Conservation (phyloP, 2,113 vertebrate genomes). For the Neomonachus schauinslandi region DNA sequence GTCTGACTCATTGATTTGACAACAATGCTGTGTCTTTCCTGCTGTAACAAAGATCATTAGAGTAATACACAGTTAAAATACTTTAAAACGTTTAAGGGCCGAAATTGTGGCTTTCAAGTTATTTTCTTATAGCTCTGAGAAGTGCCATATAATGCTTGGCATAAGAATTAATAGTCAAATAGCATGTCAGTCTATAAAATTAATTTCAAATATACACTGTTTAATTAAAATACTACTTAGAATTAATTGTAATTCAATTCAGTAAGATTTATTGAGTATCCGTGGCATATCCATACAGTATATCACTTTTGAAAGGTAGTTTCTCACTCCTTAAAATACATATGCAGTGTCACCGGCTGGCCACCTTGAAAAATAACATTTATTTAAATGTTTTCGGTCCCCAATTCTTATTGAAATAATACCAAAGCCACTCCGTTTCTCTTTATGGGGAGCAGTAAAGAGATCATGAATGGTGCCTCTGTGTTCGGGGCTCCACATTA, state of each 20-base stretch:
- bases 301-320: not conserved
- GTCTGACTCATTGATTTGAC: slow-evolving; percentile 59
- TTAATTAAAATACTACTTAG: slow-evolving; percentile 10
- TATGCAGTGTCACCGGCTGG: not conserved
- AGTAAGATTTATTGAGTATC: not conserved
- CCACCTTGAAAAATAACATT: not conserved
- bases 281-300: not conserved
- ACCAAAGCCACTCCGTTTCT: not conserved
- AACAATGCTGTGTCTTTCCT: not conserved
- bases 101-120: not conserved
- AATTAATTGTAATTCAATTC: not conserved
- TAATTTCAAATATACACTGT: slow-evolving; percentile 17
- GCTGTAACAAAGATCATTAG: not conserved
- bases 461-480: not conserved
- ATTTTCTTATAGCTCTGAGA: slow-evolving; percentile 25
- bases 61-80: slow-evolving; percentile 1
- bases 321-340: not conserved
- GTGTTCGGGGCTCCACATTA: not conserved
- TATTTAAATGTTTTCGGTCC: not conserved
- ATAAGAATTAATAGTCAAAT: not conserved
- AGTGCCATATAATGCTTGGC: not conserved
- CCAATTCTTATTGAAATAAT: slow-evolving; percentile 23
- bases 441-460: not conserved
- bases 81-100: not conserved
- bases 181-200: not conserved